Percentiles rank a stretch among this genome's conserved stretches.
Conservation (phyloP, 2,797 vertebrate species). For the Scleropages formosus region DNA sequence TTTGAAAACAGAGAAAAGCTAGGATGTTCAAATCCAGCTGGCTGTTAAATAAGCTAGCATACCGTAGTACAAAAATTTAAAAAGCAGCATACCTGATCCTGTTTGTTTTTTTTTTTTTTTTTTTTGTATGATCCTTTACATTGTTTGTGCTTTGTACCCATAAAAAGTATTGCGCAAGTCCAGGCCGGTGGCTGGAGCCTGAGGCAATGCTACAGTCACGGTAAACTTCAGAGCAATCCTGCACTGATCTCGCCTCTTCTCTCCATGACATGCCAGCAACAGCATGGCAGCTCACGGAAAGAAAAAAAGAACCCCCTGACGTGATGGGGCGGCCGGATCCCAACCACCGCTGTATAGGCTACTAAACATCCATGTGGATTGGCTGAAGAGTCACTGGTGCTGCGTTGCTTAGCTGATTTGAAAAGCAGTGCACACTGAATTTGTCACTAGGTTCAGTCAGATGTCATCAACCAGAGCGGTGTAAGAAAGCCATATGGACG, state of each 20-base stretch:
- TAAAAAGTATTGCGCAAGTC: background rate
- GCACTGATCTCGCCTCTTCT: background rate
- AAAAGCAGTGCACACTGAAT: background rate
- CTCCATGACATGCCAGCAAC: background rate
- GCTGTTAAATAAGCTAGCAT: background rate
- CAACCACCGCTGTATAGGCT: background rate
- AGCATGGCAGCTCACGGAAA: no score
- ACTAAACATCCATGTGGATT: background rate
- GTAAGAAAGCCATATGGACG: no score
- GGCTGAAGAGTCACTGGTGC: background rate
- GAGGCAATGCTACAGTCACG: background rate
- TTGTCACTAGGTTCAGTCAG: background rate
- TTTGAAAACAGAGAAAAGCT: conserved; percentile 4
- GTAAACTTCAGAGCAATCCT: background rate
- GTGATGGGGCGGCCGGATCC: background rate
- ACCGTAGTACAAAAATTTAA: no score
- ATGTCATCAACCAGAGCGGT: no score
- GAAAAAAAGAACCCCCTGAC: background rate
- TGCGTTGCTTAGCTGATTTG: background rate
- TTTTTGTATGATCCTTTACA: background rate
- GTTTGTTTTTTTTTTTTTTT: no score
- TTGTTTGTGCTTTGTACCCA: conserved; percentile 1
- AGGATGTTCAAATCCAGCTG: background rate
- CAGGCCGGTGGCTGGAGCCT: background rate
- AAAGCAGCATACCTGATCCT: background rate